These are phyloP conservation scores for Meriones psammophilus DNA, from an alignment of 2,797 vertebrate genomes.

Conservation along the genomic window DNA sequence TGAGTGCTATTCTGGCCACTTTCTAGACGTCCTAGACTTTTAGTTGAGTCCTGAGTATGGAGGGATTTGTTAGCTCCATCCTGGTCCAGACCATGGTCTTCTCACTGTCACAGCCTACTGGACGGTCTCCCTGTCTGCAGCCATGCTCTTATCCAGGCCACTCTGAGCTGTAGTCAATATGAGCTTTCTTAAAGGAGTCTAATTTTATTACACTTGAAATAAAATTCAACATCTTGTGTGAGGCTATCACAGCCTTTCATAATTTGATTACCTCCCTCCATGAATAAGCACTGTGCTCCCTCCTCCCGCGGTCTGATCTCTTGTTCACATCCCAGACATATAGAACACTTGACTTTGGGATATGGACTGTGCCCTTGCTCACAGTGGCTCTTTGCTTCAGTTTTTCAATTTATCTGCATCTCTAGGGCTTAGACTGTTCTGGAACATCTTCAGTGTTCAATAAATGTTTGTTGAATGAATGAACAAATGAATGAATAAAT, in stretches of 20 bases:
- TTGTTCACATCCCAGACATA: no score
- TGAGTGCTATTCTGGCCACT: neutral
- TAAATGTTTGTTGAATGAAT: constrained; percentile 66
- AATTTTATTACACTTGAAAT: neutral
- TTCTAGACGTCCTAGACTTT: neutral
- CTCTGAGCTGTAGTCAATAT: neutral
- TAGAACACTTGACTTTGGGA: neutral
- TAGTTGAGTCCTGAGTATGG: neutral
- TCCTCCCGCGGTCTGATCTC: neutral
- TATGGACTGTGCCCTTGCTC: neutral
- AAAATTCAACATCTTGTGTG: neutral
- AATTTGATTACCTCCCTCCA: neutral
- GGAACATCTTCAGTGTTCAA: constrained; percentile 18
- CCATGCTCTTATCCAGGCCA: neutral
- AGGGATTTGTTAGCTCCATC: neutral
- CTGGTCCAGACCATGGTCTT: neutral
- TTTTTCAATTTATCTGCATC: neutral
- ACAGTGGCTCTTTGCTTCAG: neutral
- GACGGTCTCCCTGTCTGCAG: neutral
- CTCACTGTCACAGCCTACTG: neutral
- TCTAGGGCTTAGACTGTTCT: neutral
- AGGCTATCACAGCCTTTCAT: neutral
- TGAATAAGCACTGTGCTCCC: neutral
- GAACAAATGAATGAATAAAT: constrained; percentile 23
- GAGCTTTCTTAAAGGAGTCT: neutral